phyloP scores from a whole-genome alignment of 2,797 vertebrate species.

The Oreochromis grahami region DNA sequence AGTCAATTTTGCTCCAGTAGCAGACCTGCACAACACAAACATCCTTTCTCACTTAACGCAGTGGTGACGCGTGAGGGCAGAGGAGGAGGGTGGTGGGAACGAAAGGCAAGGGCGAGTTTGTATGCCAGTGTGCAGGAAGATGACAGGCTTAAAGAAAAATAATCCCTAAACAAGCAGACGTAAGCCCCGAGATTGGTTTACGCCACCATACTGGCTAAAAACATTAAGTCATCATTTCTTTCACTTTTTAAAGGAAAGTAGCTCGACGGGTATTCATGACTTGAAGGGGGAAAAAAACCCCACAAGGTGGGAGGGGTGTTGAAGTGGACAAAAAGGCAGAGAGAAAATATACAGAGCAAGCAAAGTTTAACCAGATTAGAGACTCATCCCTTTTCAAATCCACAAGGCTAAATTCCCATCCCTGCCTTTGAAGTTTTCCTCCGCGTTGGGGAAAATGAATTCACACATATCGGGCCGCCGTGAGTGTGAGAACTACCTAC shows the following conservation, averaged over 20 bases:
- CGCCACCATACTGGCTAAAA: conserved; percentile 5
- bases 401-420: conserved; percentile 54
- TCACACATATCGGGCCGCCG: conserved; percentile 44
- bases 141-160: conserved; percentile 26
- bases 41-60: not conserved
- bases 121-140: not conserved
- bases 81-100: not conserved
- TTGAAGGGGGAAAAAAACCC: fast-evolving
- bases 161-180: conserved; percentile 42
- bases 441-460: conserved; percentile 58
- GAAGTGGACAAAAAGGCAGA: conserved; percentile 19
- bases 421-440: conserved; percentile 67
- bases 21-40: not conserved
- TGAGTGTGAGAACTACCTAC: conserved; percentile 47
- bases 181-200: conserved; percentile 17
- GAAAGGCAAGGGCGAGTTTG: not conserved
- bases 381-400: conserved; percentile 75
- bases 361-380: conserved; percentile 78
- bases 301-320: conserved; percentile 12
- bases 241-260: conserved; percentile 15
- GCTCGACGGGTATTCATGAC: not conserved
- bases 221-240: conserved; percentile 42
- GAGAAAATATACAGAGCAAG: conserved; percentile 70
- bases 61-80: not conserved
- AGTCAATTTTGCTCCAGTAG: not conserved